Evolutionary conservation across 2,113 vertebrate genomes (phyloP).

Genomic region (Shinisaurus crocodilurus): DNA sequence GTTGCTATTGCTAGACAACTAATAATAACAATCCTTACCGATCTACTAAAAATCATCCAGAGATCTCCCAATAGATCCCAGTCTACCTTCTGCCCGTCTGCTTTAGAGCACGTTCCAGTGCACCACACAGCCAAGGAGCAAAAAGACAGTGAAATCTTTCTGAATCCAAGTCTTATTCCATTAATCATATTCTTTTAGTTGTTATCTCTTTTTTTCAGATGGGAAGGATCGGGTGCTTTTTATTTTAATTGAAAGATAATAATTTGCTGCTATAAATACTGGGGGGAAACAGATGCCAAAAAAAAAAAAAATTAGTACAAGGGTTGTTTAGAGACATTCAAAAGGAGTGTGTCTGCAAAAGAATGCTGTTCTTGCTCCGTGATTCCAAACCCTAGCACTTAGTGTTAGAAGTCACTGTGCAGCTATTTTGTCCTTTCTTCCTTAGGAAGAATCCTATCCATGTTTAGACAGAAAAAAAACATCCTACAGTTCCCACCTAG

Average conservation of each 20-base stretch:
- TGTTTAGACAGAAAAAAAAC: too few species aligned
- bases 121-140: constrained; percentile 67
- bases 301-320: constrained; percentile 67
- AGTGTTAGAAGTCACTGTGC: too few species aligned
- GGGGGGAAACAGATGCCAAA: constrained; percentile 32
- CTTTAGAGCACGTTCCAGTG: not conserved
- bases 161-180: constrained; percentile 74
- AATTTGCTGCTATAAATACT: constrained; percentile 72
- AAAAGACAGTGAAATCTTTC: constrained; percentile 73
- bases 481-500: too few species aligned
- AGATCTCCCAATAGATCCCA: not conserved
- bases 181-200: constrained; percentile 75
- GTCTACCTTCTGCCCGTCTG: not conserved
- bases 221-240: constrained; percentile 72
- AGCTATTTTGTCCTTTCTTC: too few species aligned
- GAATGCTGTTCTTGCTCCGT: too few species aligned
- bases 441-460: too few species aligned
- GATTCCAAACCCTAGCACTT: too few species aligned
- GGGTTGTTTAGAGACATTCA: constrained; percentile 63
- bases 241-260: constrained; percentile 81
- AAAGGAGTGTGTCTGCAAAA: constrained; percentile 48
- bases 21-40: not conserved
- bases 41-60: not conserved
- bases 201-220: constrained; percentile 74
- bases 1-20: not conserved